phyloP scores from a whole-genome alignment of 2,113 vertebrate species.

The Macrotus californicus region DNA sequence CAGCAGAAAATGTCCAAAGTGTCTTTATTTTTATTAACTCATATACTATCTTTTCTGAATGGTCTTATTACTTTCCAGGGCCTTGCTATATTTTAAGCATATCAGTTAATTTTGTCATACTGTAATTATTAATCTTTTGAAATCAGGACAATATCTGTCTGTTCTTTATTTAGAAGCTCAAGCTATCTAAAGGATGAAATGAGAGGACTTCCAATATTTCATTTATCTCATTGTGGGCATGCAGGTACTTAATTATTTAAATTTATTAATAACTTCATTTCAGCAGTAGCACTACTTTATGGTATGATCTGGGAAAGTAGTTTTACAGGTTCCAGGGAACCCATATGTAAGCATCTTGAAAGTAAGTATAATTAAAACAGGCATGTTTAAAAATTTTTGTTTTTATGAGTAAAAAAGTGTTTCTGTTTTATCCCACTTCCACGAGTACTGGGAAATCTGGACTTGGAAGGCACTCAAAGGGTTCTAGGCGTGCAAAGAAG shows the following conservation, averaged over 20 bases:
- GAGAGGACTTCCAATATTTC: constrained; percentile 32
- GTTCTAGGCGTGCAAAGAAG: not conserved
- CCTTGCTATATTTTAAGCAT: constrained; percentile 42
- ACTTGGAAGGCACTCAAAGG: not conserved
- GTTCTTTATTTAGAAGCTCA: constrained; percentile 55
- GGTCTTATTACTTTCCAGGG: not conserved
- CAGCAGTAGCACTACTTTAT: constrained; percentile 30
- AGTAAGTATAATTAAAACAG: constrained; percentile 12
- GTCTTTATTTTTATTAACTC: constrained; percentile 19
- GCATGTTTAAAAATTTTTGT: not conserved
- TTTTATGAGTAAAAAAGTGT: constrained; percentile 5
- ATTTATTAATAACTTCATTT: constrained; percentile 48
- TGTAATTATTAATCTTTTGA: constrained; percentile 49
- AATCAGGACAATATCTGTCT: constrained; percentile 38
- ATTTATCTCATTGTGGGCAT: constrained; percentile 35
- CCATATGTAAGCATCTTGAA: constrained; percentile 2
- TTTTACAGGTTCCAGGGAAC: not conserved
- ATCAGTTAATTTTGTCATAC: constrained; percentile 23
- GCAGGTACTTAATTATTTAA: constrained; percentile 56
- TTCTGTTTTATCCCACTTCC: not conserved
- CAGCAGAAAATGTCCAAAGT: constrained; percentile 5
- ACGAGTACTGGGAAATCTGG: not conserved
- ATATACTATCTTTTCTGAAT: constrained; percentile 38
- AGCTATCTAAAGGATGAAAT: constrained; percentile 41
- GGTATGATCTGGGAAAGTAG: not conserved